Base-by-base conservation (phyloP, 2,888 invertebrate species). In the Griposia aprilina region DNA sequence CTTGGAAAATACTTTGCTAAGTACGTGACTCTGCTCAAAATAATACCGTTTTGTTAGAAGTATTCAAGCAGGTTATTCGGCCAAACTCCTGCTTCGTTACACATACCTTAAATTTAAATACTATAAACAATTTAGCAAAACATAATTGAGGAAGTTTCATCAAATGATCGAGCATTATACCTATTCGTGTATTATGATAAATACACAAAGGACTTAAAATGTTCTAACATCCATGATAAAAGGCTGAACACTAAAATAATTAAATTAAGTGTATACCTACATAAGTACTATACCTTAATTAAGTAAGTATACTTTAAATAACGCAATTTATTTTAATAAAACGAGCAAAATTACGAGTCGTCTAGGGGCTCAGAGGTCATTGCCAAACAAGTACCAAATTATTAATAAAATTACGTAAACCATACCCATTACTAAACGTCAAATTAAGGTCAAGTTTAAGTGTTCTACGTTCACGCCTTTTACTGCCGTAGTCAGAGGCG, bases 361-460 rank as follows among this genome's bases (percentile, higher is more conserved):
- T 63, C 71, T 76, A 66, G 65, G 36, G 59, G 17, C 36, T 7
- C 41, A 75, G 55, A 74, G 68, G 86, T 74, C 75, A 82, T 70
- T 66, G 50, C 45, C 36, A 36, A 59, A 70, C 15, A 59, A 72
- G 13, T 26, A 66, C 26, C 1, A 15, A 65, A 65, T 65, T 60
- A 41, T 48, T 73, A 60, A 63, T 74, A 75, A 70, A 86, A 75
- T 63, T 62, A 70, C 63, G 66, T 62, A 20, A 62, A 65, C 68
- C 20, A 63, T 23, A 30, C 23, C 66, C 8, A 55, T 83, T 62
- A 78, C 50, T 67, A 50, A 75, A 66, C 59, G 68, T 36, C 13
- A 62, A 83, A 72, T 57, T 62, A 67, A 75, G 87, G 84, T 67
- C 72, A 79, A 66, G 23, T 82, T 85, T 84, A 59, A 86, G 20